Evolutionary conservation across 1,140 invertebrate genomes (phyloP), one percentile per base, ranked within the genome.

Genomic region (Aplysia californica): DNA sequence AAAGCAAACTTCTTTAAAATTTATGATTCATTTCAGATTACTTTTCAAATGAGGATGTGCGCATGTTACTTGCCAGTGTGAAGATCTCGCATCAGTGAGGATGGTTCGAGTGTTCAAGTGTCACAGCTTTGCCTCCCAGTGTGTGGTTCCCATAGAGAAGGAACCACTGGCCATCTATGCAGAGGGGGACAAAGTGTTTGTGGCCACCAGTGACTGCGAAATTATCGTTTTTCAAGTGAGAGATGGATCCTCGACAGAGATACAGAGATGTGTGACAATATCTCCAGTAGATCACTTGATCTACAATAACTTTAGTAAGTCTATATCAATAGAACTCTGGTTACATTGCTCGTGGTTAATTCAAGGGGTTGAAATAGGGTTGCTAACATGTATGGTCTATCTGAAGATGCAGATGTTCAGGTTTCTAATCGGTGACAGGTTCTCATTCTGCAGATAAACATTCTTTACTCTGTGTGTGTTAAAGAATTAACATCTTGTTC

Each of bases 101-200:
- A 83, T 83, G 81, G 81, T 83, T 23, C 58, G 77, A n/a, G 79
- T 80, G 15, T 76, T 83, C 29, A 74, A 75, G 26, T 83, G 77
- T 70, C 75, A 80, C 59, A 75, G 65, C 73, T 83, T 83, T 71
- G 67, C 78, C 33, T 72, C 77, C 4, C 68, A 80, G 61, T 41
- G 41, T 35, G 79, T 83, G 0, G 59, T 83, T 26, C 79, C 77
- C 0, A 68, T 79, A 3, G 39, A 66, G 1, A 79, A 79, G 23
- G 81, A 83, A 67, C 81, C 81, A 4, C 38, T 83, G 31, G 67
- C 76, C 5, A 39, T 83, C 23, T 80, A 69, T 58, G 75, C 79
- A 18, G 67, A 61, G 5, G 29, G 50, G 15, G 65, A 74, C 64
- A 72, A 65, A 23, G 77, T 83, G 35, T 83, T 79, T 67, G 75